phyloP scores from a whole-genome alignment of 1,140 invertebrate genomes.

The Zeugodacus cucurbitae region DNA sequence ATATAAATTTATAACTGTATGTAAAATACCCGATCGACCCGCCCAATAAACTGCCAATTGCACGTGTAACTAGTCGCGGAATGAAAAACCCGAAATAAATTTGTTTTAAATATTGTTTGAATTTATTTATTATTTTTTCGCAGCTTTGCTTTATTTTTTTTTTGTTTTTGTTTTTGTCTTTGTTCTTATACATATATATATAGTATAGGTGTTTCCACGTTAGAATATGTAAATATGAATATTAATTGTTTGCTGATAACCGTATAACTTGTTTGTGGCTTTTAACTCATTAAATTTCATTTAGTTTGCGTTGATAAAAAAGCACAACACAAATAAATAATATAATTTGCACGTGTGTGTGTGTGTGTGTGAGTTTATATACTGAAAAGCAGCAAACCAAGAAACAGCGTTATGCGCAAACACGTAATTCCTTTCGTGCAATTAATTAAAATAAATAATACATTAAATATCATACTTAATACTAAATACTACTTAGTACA shows the following conservation, averaged over 20 bases:
- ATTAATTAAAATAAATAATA: slow-evolving; percentile 41
- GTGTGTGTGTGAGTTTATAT: background rate
- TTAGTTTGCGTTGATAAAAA: background rate
- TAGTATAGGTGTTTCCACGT: too few species aligned
- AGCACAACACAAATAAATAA: background rate
- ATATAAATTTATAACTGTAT: background rate
- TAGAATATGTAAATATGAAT: background rate
- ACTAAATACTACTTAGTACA: background rate
- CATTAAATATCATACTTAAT: slow-evolving; percentile 47
- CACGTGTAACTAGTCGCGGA: background rate
- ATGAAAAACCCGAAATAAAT: slow-evolving; percentile 6
- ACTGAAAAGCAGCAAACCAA: background rate
- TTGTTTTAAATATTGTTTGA: slow-evolving; percentile 13
- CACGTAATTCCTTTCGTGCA: slow-evolving; percentile 34
- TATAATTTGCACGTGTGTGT: background rate
- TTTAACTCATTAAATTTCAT: background rate
- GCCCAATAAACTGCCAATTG: background rate
- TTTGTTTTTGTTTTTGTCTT: background rate
- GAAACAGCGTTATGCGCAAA: slow-evolving; percentile 39
- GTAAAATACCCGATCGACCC: background rate
- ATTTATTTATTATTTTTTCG: background rate
- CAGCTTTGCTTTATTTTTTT: background rate
- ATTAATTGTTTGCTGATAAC: slow-evolving; percentile 14
- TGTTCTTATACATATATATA: background rate
- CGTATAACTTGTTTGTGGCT: background rate